Evolutionary conservation across 2,113 vertebrate genomes (phyloP), one percentile per base, ranked within the genome.

Genomic region (Mastomys coucha): DNA sequence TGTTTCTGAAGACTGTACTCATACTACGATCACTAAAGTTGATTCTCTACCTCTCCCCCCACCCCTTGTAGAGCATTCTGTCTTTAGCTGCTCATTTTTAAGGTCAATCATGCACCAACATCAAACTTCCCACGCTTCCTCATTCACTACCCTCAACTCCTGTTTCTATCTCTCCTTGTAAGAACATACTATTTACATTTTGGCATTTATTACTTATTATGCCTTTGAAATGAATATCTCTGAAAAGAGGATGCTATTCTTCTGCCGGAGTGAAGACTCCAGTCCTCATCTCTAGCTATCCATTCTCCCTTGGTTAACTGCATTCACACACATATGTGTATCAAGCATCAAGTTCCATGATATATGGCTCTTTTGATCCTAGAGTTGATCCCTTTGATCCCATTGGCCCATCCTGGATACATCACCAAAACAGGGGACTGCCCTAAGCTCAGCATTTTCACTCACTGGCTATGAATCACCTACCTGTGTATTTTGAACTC

Each of bases 31-130:
- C n/a, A n/a, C n/a, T n/a, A n/a, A n/a, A n/a, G n/a, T n/a, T 17
- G 14, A 17, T 20, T 75, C n/a, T 51, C 20, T 22, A 9, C 14
- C 60, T 33, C 20, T 9, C 0, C 36, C 45, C 28, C 10, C 39
- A n/a, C 6, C 36, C 3, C 1, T 60, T 87, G 49, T 56, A 8
- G 9, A 92, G 45, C 7, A 11, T 0, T 31, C 39, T 8, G 0
- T 16, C 31, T 22, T 3, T 4, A 24, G 1, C 11, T 13, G 17
- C 2, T 8, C 76, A 12, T 14, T 24, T 73, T 39, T 36, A 77
- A 77, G 28, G 17, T 1, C 39, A 78, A 31, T 7, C 5, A 2
- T 12, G 3, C 4, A n/a, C 5, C 0, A 36, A 80, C 88, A 89
- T 85, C 28, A 28, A 81, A 58, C 9, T 76, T 65, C 31, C 87